Evolutionary conservation across 2,797 vertebrate genomes (phyloP).

Genomic region (Peromyscus aztecus): DNA sequence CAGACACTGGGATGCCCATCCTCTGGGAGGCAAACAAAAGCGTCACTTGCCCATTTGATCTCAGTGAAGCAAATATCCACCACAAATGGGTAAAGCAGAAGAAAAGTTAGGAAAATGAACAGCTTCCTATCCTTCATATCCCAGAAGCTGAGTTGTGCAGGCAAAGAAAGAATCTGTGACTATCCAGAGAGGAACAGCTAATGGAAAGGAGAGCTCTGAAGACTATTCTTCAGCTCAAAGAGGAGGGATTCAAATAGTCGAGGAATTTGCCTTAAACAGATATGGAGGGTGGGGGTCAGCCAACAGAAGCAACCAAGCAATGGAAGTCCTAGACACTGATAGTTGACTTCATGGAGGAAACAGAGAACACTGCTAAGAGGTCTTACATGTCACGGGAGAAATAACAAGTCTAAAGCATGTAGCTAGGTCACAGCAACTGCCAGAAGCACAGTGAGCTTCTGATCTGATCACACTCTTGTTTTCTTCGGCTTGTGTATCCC

Average conservation of each 20-base stretch:
- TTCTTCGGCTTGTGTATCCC: neutral
- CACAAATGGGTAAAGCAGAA: neutral
- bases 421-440: neutral
- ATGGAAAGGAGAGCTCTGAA: neutral
- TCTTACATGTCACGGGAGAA: neutral
- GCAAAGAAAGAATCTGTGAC: neutral
- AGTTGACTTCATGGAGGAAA: neutral
- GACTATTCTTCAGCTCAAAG: neutral
- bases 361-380: neutral
- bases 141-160: neutral
- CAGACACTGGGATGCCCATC: neutral
- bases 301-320: neutral
- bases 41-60: neutral
- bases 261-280: neutral
- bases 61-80: neutral
- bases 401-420: neutral
- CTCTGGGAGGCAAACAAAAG: neutral
- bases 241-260: neutral
- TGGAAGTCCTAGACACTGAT: neutral
- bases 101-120: neutral
- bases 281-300: neutral
- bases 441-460: neutral
- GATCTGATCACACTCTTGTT: neutral
- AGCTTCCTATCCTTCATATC: neutral
- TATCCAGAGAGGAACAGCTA: neutral